These are phyloP conservation scores for Coluber constrictor DNA, from an alignment of 2,797 vertebrate genomes.

Conservation along the genomic window DNA sequence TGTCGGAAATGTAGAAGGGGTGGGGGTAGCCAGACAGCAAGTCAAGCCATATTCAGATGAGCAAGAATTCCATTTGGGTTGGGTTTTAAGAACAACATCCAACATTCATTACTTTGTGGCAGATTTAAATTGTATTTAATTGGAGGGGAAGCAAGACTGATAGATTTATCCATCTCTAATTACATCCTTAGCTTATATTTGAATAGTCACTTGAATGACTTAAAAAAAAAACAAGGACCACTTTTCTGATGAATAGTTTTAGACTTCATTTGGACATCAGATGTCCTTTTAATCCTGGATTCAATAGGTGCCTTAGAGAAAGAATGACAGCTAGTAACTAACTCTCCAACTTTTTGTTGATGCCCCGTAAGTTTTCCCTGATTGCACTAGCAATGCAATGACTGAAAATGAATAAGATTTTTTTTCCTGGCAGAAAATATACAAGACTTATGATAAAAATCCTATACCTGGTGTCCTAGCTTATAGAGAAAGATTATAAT, in stretches of 20 bases:
- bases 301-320: neutral
- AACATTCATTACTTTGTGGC: neutral
- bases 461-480: neutral
- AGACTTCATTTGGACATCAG: neutral
- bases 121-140: neutral
- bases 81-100: neutral
- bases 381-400: neutral
- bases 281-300: neutral
- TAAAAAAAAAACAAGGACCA: neutral
- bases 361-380: neutral
- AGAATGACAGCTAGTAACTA: neutral
- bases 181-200: neutral
- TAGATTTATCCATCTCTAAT: neutral
- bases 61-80: neutral
- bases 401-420: neutral
- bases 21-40: neutral
- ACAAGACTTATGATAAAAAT: neutral
- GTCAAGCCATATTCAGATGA: neutral
- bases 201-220: neutral
- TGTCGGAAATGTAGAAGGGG: conserved; percentile 2
- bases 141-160: neutral
- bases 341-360: neutral
- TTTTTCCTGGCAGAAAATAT: neutral
- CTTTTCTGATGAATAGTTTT: neutral
- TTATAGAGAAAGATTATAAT: neutral